These are phyloP conservation scores for Thinocorus orbignyianus DNA, from an alignment of 2,113 vertebrate species.

Conservation along the genomic window DNA sequence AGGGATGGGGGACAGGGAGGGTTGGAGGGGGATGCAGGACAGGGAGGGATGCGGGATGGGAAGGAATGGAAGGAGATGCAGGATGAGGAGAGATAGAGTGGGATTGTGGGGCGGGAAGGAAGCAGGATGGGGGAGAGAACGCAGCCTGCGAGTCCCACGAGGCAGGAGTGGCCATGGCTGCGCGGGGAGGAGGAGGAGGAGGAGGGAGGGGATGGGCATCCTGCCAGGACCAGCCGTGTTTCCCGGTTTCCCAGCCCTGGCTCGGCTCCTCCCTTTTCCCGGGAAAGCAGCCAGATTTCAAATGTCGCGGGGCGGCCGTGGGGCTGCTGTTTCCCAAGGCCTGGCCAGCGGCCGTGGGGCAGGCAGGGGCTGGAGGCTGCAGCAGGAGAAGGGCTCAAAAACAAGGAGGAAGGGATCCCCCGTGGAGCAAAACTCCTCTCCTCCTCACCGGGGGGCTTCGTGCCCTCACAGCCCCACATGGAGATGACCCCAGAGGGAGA, in stretches of 20 bases:
- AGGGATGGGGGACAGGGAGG: too few species aligned
- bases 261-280: neutral
- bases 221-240: neutral
- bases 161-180: neutral
- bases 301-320: neutral
- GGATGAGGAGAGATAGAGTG: too few species aligned
- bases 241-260: neutral
- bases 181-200: neutral
- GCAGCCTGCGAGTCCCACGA: fast-evolving
- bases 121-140: neutral
- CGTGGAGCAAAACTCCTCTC: neutral
- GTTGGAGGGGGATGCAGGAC: too few species aligned
- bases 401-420: fast-evolving
- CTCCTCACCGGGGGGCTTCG: fast-evolving
- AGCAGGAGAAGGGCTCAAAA: neutral
- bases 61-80: too few species aligned
- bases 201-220: neutral
- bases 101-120: too few species aligned
- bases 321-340: neutral
- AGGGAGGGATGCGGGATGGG: too few species aligned
- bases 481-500: neutral
- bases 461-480: fast-evolving
- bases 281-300: neutral
- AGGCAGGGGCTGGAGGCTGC: neutral
- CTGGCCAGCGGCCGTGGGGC: fast-evolving